phyloP scores from a whole-genome alignment of 2,888 invertebrate species.

The Ennomos fuscantarius region DNA sequence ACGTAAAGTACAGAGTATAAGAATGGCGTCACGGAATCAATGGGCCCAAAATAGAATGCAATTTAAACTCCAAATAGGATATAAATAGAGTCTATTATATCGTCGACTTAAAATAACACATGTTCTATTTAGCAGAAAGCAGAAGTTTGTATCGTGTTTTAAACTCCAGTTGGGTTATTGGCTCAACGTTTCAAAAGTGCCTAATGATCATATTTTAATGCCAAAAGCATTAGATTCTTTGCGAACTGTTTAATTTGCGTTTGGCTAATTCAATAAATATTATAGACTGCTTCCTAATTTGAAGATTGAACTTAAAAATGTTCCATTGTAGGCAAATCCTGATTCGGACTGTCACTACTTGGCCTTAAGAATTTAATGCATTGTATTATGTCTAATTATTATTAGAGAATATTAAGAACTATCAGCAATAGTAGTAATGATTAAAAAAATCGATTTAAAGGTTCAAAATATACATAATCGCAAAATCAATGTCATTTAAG shows the following conservation, averaged over 20 bases:
- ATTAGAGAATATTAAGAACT: too few relatives aligned
- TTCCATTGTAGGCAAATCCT: neutral
- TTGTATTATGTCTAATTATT: neutral
- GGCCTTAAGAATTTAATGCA: constrained; percentile 5
- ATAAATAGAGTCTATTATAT: constrained; percentile 52
- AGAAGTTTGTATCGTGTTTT: constrained; percentile 26
- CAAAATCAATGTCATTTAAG: too few relatives aligned
- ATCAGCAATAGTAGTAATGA: too few relatives aligned
- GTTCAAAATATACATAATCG: too few relatives aligned
- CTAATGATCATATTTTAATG: constrained; percentile 35
- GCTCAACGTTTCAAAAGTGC: constrained; percentile 11
- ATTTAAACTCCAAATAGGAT: constrained; percentile 47
- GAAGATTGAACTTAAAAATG: neutral
- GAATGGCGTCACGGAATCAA: constrained; percentile 49
- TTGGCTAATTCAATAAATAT: constrained; percentile 13
- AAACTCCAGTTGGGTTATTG: constrained; percentile 5
- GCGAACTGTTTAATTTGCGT: constrained; percentile 11
- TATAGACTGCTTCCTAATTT: neutral
- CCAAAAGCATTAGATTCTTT: too few relatives aligned
- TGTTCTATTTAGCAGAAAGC: constrained; percentile 29
- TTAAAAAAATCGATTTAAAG: too few relatives aligned
- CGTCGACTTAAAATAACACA: constrained; percentile 50
- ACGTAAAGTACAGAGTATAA: constrained; percentile 40
- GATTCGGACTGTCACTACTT: neutral
- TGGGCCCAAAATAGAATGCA: constrained; percentile 56